phyloP scores from a whole-genome alignment of 2,888 invertebrate species.

The Hipparchia sbordonii region DNA sequence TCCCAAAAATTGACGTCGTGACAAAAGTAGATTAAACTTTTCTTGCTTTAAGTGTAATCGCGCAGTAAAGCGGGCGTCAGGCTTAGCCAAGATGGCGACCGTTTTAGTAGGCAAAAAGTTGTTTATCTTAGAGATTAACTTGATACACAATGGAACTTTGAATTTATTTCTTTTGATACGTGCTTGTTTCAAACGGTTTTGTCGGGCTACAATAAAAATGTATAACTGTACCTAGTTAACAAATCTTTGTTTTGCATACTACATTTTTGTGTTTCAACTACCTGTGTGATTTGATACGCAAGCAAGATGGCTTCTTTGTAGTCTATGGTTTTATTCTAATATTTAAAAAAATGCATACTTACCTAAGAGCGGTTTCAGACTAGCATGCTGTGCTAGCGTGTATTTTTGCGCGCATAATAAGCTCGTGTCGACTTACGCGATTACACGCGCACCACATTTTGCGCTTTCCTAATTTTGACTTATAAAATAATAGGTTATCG shows the following conservation, averaged over 20 bases:
- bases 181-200: constrained; percentile 2
- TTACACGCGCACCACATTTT: too few species aligned
- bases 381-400: too few species aligned
- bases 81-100: not conserved
- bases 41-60: constrained; percentile 11
- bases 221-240: not conserved
- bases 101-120: constrained; percentile 13
- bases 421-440: too few species aligned
- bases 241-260: not conserved
- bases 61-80: constrained; percentile 14
- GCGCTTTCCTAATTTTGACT: too few species aligned
- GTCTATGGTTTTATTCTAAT: too few species aligned
- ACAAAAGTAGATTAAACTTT: constrained; percentile 33
- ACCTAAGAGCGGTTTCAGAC: too few species aligned
- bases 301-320: not conserved
- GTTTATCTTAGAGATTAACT: constrained; percentile 21
- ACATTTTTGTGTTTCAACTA: not conserved
- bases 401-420: too few species aligned
- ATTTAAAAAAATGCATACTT: too few species aligned
- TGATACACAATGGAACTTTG: constrained; percentile 1
- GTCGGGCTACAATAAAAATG: not conserved
- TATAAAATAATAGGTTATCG: too few species aligned
- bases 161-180: constrained; percentile 13
- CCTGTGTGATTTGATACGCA: not conserved
- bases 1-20: constrained; percentile 28